Percentiles rank a stretch among this genome's conserved stretches.
phyloP scores from a whole-genome alignment of 1,140 invertebrate genomes.

The Bemisia tabaci region DNA sequence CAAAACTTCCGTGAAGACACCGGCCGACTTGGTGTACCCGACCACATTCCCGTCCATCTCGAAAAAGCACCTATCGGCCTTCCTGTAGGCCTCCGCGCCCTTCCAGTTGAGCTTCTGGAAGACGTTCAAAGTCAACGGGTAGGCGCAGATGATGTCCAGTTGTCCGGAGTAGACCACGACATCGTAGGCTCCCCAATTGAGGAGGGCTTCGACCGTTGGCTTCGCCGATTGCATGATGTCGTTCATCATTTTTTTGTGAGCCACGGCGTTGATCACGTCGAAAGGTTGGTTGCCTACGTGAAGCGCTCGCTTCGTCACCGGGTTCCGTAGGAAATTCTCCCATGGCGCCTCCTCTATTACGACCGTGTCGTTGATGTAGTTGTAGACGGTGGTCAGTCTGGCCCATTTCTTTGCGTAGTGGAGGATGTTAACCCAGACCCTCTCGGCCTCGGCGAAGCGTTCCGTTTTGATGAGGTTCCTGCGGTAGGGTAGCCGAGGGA shows the following conservation, averaged over 20 bases:
- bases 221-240: constrained; percentile 77
- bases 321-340: constrained; percentile 38
- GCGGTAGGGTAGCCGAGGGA: too few species aligned
- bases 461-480: neutral
- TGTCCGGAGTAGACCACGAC: constrained; percentile 60
- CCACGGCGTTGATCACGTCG: constrained; percentile 34
- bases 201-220: constrained; percentile 50
- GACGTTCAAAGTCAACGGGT: constrained; percentile 58
- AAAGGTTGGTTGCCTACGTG: neutral
- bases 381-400: neutral
- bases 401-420: neutral
- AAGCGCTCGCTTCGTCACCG: constrained; percentile 39
- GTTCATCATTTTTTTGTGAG: constrained; percentile 48
- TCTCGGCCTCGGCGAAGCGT: neutral
- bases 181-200: constrained; percentile 41
- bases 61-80: constrained; percentile 34
- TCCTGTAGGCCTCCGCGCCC: constrained; percentile 45
- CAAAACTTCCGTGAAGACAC: constrained; percentile 26
- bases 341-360: neutral
- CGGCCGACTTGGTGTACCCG: constrained; percentile 12
- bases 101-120: constrained; percentile 44
- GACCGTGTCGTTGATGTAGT: neutral
- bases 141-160: constrained; percentile 72
- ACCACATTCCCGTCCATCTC: constrained; percentile 11
- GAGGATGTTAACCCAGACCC: neutral